Conservation (phyloP, 1,140 invertebrate species). For the Tenebrio molitor region DNA sequence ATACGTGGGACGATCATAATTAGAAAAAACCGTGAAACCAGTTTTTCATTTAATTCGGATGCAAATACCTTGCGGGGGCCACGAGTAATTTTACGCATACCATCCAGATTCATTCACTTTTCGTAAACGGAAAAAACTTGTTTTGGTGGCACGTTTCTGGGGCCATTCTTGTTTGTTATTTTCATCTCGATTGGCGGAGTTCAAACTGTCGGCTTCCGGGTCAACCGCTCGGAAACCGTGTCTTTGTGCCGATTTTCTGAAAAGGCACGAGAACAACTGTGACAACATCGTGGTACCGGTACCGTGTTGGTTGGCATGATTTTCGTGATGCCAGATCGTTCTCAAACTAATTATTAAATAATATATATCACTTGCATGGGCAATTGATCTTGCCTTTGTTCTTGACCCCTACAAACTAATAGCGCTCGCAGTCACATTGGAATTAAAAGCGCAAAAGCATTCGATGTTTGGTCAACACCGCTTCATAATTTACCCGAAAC, state of each 20-base stretch:
- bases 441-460: slow-evolving; percentile 9
- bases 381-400: slow-evolving; percentile 49
- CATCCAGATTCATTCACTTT: slow-evolving; percentile 5
- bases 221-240: not conserved
- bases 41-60: slow-evolving; percentile 13
- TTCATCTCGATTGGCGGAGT: not conserved
- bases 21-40: too few species aligned
- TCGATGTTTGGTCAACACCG: not conserved
- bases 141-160: not conserved
- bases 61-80: not conserved
- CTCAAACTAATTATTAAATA: slow-evolving; percentile 48
- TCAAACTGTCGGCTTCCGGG: not conserved
- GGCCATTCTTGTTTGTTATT: not conserved
- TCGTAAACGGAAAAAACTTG: not conserved
- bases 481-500: slow-evolving; percentile 1
- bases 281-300: too few species aligned
- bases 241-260: too few species aligned
- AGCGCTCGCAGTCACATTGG: not conserved
- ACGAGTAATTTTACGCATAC: slow-evolving; percentile 9
- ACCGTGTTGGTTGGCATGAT: slow-evolving; percentile 2
- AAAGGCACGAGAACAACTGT: too few species aligned
- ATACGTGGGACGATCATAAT: not conserved
- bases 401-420: slow-evolving; percentile 42
- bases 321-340: slow-evolving; percentile 20
- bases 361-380: slow-evolving; percentile 43